Conservation (phyloP, 2,113 vertebrate genomes). For the Bambusicola thoracicus region DNA sequence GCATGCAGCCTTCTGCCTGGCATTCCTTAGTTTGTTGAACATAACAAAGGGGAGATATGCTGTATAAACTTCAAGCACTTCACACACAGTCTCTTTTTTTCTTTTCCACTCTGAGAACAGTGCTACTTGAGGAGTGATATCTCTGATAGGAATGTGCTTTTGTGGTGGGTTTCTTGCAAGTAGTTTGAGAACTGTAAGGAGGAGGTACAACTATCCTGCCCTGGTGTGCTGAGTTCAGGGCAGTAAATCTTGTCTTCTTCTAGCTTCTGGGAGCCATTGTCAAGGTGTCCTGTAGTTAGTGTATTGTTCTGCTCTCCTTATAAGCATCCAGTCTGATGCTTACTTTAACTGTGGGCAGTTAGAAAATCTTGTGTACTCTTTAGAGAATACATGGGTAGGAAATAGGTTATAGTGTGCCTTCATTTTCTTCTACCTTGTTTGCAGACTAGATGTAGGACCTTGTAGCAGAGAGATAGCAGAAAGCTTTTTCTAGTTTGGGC, state of each 20-base stretch:
- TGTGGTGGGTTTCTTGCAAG: neutral
- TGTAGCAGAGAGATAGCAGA: neutral
- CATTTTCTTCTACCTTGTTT: neutral
- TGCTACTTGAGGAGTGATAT: neutral
- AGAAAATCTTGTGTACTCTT: neutral
- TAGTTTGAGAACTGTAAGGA: neutral
- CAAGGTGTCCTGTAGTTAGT: neutral
- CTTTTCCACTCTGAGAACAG: neutral
- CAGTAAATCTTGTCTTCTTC: neutral
- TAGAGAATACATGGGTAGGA: accelerated
- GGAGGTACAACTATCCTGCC: neutral
- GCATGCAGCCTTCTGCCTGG: accelerated
- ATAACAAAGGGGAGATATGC: neutral
- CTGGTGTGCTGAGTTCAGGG: neutral
- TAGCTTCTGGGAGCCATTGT: neutral
- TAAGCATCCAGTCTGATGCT: neutral
- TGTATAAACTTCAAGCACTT: neutral
- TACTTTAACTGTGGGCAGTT: neutral
- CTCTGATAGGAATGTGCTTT: neutral
- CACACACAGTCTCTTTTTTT: neutral
- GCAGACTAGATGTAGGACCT: neutral
- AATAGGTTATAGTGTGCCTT: neutral
- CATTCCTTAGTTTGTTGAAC: neutral
- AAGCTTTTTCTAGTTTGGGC: neutral
- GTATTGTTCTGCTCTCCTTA: neutral